Evolutionary conservation across 2,888 invertebrate species (phyloP).

Genomic region (Scaptomyza flava): DNA sequence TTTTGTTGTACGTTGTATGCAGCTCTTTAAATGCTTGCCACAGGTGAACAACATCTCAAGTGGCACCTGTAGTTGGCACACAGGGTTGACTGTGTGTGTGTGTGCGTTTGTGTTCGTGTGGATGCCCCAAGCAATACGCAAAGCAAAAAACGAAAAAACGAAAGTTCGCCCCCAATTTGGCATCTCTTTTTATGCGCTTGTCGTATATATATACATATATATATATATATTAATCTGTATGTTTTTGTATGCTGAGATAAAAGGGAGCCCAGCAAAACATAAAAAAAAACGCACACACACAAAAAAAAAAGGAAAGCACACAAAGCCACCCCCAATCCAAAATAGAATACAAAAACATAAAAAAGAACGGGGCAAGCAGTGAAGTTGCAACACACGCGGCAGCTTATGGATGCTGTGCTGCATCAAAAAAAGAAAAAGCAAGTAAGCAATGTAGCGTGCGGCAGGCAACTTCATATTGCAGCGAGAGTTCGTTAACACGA

Average conservation of each 20-base stretch:
- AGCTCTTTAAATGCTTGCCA: slow-evolving; percentile 58
- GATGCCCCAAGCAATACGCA: slow-evolving; percentile 34
- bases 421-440: too few species aligned
- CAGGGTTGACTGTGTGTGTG: slow-evolving; percentile 26
- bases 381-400: slow-evolving; percentile 73
- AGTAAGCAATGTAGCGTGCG: slow-evolving; percentile 6
- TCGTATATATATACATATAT: slow-evolving; percentile 10
- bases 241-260: slow-evolving; percentile 52
- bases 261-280: slow-evolving; percentile 49
- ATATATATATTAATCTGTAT: background rate
- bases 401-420: slow-evolving; percentile 40
- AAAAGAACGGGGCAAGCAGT: slow-evolving; percentile 36
- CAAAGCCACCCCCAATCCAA: slow-evolving; percentile 49
- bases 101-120: slow-evolving; percentile 1
- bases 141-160: slow-evolving; percentile 77
- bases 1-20: slow-evolving; percentile 2
- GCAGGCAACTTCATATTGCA: slow-evolving; percentile 44
- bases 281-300: background rate
- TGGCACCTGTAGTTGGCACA: slow-evolving; percentile 72
- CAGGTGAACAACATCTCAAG: slow-evolving; percentile 83
- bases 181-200: slow-evolving; percentile 47
- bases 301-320: slow-evolving; percentile 35
- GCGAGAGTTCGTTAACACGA: slow-evolving; percentile 79
- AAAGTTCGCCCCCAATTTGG: slow-evolving; percentile 82
- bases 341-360: slow-evolving; percentile 35